Evolutionary conservation across 1,140 invertebrate genomes (phyloP), one percentile per base, ranked within the genome.

Genomic region (Melipona quadrifasciata): DNA sequence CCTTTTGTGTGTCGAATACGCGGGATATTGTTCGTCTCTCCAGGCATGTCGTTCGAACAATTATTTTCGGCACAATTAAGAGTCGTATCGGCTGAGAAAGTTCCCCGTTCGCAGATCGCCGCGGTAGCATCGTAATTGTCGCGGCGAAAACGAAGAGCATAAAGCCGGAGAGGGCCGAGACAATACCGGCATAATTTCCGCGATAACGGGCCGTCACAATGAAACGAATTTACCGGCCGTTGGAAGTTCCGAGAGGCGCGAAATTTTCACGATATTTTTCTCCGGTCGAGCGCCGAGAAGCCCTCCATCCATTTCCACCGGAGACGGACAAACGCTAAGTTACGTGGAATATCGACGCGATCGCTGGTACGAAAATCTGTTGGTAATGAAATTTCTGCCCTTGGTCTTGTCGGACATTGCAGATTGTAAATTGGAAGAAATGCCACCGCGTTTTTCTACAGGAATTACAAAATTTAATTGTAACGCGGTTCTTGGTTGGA

Each of bases 161-260:
- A 51, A 80, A 57, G 31, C 21, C 1, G 21, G 16, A 51, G 58
- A 14, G 12, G 16, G 10, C 4, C 12, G 72, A 76, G 8, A 82
- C 72, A 82, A 82, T 82, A 51, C 17, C n/a, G 61, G 71, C 67
- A 51, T 39, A 80, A 75, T 65, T 53, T 39, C 14, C 72, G 31
- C 58, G 80, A 82, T 82, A 75, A 82, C 31, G 61, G 51, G 24
- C 31, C 61, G 61, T 75, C 39, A 67, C 72, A 75, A 76, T 76
- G 80, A 75, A 76, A 82, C 80, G 80, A 82, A 76, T 76, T 82
- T 67, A 67, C 72, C 51, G 72, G 51, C 75, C 72, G 71, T 82
- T 75, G 80, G 14, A 34, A 65, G n/a, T 57, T 24, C 27, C 39
- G 39, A 64, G 55, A 55, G 58, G 71, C 80, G 80, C 27, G 80